Evolutionary conservation across 2,797 vertebrate genomes (phyloP).

Genomic region (Chelidonichthys spinosus): DNA sequence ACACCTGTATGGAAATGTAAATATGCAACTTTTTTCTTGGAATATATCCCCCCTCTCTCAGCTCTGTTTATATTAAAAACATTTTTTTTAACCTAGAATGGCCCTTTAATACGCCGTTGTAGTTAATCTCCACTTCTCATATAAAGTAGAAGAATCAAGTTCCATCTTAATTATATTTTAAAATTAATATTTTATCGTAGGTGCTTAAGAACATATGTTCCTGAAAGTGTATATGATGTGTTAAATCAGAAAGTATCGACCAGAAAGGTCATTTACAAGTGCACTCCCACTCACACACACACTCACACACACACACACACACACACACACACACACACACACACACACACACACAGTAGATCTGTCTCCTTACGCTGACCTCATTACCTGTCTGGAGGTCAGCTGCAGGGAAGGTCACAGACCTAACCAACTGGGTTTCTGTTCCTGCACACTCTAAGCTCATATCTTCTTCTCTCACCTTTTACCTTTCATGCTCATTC

Average conservation of each 20-base stretch:
- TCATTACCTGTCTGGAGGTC: slow-evolving; percentile 67
- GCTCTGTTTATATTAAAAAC: too few species aligned
- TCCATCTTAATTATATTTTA: not conserved
- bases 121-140: not conserved
- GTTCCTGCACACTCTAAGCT: slow-evolving; percentile 55
- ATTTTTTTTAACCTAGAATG: too few species aligned
- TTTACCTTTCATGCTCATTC: slow-evolving; percentile 71
- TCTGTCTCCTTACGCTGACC: slow-evolving; percentile 61
- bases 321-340: too few species aligned
- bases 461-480: slow-evolving; percentile 65
- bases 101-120: too few species aligned
- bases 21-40: too few species aligned
- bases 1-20: too few species aligned
- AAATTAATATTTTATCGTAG: slow-evolving; percentile 3
- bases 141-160: not conserved
- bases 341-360: slow-evolving; percentile 32
- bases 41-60: too few species aligned
- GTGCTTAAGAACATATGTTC: not conserved
- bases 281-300: slow-evolving; percentile 1
- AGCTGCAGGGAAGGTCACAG: slow-evolving; percentile 58
- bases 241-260: slow-evolving; percentile 18
- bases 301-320: slow-evolving; percentile 5
- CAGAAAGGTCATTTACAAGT: slow-evolving; percentile 20
- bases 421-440: slow-evolving; percentile 66
- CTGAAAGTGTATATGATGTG: not conserved